Percentiles rank a stretch among this genome's conserved stretches.
phyloP scores from a whole-genome alignment of 2,888 invertebrate species.

The Amblyjoppa proteus region DNA sequence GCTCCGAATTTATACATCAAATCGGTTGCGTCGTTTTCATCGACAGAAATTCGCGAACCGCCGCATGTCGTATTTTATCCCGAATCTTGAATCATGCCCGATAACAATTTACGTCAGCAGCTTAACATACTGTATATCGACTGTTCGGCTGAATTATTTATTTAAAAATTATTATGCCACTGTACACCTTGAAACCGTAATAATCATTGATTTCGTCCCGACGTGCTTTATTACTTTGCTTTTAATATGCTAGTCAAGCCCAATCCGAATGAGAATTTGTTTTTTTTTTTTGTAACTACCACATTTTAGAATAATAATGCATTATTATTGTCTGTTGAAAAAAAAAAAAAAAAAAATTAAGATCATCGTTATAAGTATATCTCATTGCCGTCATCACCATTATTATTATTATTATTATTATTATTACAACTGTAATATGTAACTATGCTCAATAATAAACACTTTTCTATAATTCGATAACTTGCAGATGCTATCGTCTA shows the following conservation, averaged over 20 bases:
- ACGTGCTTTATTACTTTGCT: constrained; percentile 68
- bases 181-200: constrained; percentile 20
- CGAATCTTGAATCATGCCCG: constrained; percentile 61
- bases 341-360: constrained; percentile 57
- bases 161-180: constrained; percentile 42
- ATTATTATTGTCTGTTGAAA: constrained; percentile 70
- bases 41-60: neutral
- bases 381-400: constrained; percentile 70
- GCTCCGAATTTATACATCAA: constrained; percentile 3
- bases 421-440: constrained; percentile 80
- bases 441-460: constrained; percentile 84
- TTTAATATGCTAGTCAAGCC: constrained; percentile 82
- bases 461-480: constrained; percentile 82
- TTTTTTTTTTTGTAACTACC: constrained; percentile 72
- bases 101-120: constrained; percentile 68
- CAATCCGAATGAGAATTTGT: constrained; percentile 78
- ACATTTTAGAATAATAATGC: constrained; percentile 76
- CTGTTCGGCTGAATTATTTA: constrained; percentile 62
- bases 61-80: neutral
- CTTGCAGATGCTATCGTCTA: neutral
- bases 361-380: constrained; percentile 61
- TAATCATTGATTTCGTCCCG: constrained; percentile 49
- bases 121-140: constrained; percentile 74
- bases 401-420: constrained; percentile 75
- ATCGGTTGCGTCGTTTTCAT: neutral